Evolutionary conservation across 1,140 invertebrate genomes (phyloP).

Genomic region (Meloidogyne floridensis): DNA sequence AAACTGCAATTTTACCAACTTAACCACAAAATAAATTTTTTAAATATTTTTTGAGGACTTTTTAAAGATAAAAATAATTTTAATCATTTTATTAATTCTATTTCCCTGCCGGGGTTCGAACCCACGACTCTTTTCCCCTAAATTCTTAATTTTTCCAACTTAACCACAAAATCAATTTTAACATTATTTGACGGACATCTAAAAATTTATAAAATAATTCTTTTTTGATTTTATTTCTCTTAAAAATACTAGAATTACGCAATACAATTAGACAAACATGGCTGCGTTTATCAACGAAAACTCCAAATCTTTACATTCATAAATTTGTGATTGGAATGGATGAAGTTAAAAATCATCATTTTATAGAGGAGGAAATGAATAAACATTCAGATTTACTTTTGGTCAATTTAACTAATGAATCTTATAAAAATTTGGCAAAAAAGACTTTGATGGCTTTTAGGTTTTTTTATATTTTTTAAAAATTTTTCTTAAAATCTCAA

Average conservation of each 20-base stretch:
- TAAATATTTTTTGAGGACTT: background rate
- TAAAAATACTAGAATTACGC: conserved; percentile 35
- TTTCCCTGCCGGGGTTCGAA: no score
- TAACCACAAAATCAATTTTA: no score
- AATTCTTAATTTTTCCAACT: no score
- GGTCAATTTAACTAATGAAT: conserved; percentile 47
- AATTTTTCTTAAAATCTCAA: background rate
- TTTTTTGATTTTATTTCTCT: background rate
- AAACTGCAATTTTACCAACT: background rate
- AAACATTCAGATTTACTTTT: conserved; percentile 50
- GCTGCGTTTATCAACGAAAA: conserved; percentile 57
- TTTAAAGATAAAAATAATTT: no score
- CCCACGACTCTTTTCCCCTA: no score
- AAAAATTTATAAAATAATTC: background rate
- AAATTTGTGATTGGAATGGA: conserved; percentile 56
- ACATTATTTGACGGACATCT: background rate
- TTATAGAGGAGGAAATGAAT: background rate
- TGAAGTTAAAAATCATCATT: conserved; percentile 13
- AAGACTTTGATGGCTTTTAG: conserved; percentile 47
- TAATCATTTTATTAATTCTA: no score
- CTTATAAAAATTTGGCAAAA: conserved; percentile 49
- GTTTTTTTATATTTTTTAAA: conserved; percentile 1
- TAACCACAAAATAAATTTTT: background rate
- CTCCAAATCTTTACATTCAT: conserved; percentile 35
- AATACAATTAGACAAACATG: conserved; percentile 60